A percentile compares a stretch with the other conserved stretches of the same genome.
Conservation (phyloP, 64 coral and sea anemone genomes). For the Stylophora pistillata region DNA sequence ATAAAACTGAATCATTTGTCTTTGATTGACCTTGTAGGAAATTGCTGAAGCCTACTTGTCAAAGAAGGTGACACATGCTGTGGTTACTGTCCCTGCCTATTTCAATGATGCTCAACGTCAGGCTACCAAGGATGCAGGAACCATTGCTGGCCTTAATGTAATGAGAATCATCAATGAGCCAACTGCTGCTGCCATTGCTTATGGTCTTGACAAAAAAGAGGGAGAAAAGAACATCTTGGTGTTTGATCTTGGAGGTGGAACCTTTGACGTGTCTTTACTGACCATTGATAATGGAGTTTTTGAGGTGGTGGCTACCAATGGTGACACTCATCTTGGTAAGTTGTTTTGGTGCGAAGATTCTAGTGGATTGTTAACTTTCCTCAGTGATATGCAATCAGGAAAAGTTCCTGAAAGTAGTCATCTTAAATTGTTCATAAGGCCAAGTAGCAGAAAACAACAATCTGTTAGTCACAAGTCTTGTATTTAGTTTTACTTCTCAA, state of each 20-base stretch:
- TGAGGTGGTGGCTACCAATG: constrained; percentile 95
- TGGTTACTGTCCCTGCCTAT: constrained; percentile 98
- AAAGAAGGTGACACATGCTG: constrained; percentile 99
- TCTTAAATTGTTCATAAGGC: too few relatives aligned
- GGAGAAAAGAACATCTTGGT: constrained; percentile 99
- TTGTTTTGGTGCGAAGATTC: background rate
- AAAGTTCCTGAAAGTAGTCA: too few relatives aligned
- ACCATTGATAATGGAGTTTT: constrained; percentile 99
- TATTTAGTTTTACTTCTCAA: too few relatives aligned
- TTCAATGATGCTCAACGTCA: constrained; percentile 99
- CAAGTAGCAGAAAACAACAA: too few relatives aligned
- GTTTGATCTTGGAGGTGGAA: constrained; percentile 99
- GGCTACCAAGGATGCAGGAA: constrained; percentile 96
- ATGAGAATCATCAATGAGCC: constrained; percentile 99
- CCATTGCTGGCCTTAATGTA: constrained; percentile 89
- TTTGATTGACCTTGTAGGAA: constrained; percentile 63
- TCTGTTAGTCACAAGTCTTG: too few relatives aligned
- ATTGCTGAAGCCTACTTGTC: constrained; percentile 97
- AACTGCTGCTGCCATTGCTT: constrained; percentile 98
- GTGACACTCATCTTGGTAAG: constrained; percentile 98
- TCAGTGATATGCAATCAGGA: background rate
- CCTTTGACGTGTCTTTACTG: constrained; percentile 96
- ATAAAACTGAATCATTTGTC: background rate
- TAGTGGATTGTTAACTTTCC: background rate
- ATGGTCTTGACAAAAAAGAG: constrained; percentile 99